These are phyloP conservation scores for Venturia canescens DNA, from an alignment of 1,140 invertebrate genomes.

Conservation along the genomic window DNA sequence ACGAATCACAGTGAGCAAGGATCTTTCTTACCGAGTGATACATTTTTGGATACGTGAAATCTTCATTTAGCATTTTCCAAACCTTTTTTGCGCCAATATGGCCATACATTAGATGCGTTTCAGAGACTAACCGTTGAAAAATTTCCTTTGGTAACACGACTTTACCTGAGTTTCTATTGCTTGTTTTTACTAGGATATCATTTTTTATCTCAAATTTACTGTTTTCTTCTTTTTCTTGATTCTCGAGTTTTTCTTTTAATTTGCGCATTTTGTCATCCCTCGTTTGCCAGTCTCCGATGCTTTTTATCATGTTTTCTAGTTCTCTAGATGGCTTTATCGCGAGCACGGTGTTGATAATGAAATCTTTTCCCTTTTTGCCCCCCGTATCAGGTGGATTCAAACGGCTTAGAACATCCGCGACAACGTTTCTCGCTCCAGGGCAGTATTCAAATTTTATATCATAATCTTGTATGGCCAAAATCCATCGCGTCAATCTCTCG, in stretches of 20 bases:
- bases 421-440: too few relatives aligned
- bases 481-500: too few relatives aligned
- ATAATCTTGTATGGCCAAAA: too few relatives aligned
- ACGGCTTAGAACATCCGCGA: too few relatives aligned
- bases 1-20: too few relatives aligned
- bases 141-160: neutral
- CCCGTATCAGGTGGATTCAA: neutral
- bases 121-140: neutral
- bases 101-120: neutral
- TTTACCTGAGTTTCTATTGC: too few relatives aligned
- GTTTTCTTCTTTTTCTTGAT: too few relatives aligned
- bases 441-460: too few relatives aligned
- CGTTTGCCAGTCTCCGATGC: too few relatives aligned
- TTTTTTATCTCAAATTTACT: neutral
- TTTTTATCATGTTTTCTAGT: neutral
- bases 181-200: neutral
- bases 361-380: neutral
- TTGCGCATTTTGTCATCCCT: too few relatives aligned
- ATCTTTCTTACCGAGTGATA: too few relatives aligned
- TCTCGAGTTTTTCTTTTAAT: too few relatives aligned
- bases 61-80: neutral
- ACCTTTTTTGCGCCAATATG: slow-evolving; percentile 4
- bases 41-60: neutral
- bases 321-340: neutral
- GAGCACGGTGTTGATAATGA: neutral